Evolutionary conservation across 2,888 invertebrate species (phyloP).

Genomic region (Polymixis flavicincta): DNA sequence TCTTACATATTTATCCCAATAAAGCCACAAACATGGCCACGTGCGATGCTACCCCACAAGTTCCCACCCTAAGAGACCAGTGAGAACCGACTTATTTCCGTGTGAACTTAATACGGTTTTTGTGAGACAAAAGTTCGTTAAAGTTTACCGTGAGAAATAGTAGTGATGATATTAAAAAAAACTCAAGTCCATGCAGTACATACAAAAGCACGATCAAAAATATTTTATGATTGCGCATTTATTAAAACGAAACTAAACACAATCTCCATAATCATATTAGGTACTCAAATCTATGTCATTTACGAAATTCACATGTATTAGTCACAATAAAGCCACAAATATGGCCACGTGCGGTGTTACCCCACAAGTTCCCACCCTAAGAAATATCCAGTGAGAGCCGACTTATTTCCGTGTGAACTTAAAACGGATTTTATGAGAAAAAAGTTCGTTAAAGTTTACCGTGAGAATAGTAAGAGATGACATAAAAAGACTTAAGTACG

Average conservation of each 20-base stretch:
- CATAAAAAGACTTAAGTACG: not conserved
- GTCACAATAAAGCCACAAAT: constrained; percentile 34
- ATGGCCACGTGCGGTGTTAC: constrained; percentile 18
- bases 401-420: constrained; percentile 47
- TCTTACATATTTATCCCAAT: not conserved
- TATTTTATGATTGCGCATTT: not conserved
- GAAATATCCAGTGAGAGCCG: constrained; percentile 12
- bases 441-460: constrained; percentile 41
- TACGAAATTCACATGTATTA: not conserved
- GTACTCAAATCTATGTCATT: not conserved
- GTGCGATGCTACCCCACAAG: constrained; percentile 11
- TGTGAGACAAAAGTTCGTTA: constrained; percentile 38
- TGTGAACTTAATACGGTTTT: constrained; percentile 53
- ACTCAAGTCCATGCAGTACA: not conserved
- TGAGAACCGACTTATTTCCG: constrained; percentile 8
- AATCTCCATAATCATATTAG: not conserved
- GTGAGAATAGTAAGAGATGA: constrained; percentile 32
- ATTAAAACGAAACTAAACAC: not conserved
- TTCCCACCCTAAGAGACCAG: constrained; percentile 35
- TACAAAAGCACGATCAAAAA: no score
- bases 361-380: constrained; percentile 37
- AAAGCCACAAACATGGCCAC: constrained; percentile 27
- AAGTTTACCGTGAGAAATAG: constrained; percentile 41
- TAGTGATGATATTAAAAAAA: not conserved
- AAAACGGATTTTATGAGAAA: constrained; percentile 31